A percentile compares a stretch with the other conserved stretches of the same genome.
Evolutionary conservation across 2,888 invertebrate species (phyloP).

Genomic region (Eupeodes luniger): DNA sequence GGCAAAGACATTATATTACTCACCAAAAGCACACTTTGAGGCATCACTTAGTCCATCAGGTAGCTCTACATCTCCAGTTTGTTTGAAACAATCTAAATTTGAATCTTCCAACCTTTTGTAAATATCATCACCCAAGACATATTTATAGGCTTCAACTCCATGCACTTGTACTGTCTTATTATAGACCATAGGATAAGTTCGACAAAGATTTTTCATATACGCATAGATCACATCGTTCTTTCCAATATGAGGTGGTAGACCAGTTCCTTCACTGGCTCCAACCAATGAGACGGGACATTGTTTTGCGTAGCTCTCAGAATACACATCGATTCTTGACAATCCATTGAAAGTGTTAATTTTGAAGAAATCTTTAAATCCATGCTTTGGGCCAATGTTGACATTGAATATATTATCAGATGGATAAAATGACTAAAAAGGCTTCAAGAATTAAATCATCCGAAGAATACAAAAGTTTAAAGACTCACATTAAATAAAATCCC

Average conservation of each 20-base stretch:
- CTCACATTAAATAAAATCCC: slow-evolving; percentile 87
- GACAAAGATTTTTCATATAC: slow-evolving; percentile 66
- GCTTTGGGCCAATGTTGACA: slow-evolving; percentile 70
- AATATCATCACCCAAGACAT: slow-evolving; percentile 39
- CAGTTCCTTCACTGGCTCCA: slow-evolving; percentile 73
- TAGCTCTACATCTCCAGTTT: slow-evolving; percentile 81
- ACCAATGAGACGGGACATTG: slow-evolving; percentile 61
- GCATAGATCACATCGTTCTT: slow-evolving; percentile 57
- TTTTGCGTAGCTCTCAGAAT: slow-evolving; percentile 29
- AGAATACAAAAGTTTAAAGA: neutral
- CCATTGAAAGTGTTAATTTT: slow-evolving; percentile 75
- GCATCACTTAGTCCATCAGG: slow-evolving; percentile 87
- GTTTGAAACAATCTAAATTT: slow-evolving; percentile 60
- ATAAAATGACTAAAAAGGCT: slow-evolving; percentile 57
- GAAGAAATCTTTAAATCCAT: slow-evolving; percentile 74
- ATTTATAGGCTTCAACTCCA: slow-evolving; percentile 52
- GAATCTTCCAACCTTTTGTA: slow-evolving; percentile 55
- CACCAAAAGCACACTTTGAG: slow-evolving; percentile 88
- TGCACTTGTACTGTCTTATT: slow-evolving; percentile 38
- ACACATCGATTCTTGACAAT: slow-evolving; percentile 49
- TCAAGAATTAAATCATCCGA: too few relatives aligned
- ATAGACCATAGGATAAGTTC: slow-evolving; percentile 64
- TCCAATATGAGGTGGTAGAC: slow-evolving; percentile 62
- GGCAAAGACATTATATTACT: slow-evolving; percentile 63
- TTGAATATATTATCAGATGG: slow-evolving; percentile 62